Conservation (phyloP, 2,888 invertebrate genomes). For the Meganola albula region DNA sequence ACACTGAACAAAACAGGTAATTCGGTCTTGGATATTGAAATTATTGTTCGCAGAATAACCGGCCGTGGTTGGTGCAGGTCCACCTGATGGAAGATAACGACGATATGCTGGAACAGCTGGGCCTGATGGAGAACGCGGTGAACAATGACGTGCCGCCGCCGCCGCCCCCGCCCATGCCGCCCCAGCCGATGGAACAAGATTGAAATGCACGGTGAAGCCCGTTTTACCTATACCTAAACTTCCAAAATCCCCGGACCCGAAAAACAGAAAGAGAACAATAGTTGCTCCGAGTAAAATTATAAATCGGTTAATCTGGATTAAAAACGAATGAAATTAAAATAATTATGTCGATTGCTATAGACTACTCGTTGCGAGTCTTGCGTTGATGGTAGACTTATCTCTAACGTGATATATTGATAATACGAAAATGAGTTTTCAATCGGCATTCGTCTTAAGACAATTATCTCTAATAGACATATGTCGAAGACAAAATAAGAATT, state of each 20-base stretch:
- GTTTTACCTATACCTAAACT: not conserved
- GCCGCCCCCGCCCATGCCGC: conserved; percentile 84
- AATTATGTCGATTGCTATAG: no score
- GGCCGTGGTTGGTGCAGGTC: conserved; percentile 47
- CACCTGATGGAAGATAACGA: conserved; percentile 71
- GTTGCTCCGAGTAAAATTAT: no score
- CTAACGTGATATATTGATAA: no score
- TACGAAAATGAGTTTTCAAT: no score
- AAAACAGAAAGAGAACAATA: no score
- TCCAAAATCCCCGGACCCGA: conserved; percentile 7
- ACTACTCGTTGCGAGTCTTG: no score
- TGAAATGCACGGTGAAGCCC: conserved; percentile 12
- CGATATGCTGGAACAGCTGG: conserved; percentile 69
- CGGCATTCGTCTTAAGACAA: no score
- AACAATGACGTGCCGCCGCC: conserved; percentile 68
- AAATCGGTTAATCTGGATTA: no score
- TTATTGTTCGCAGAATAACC: conserved; percentile 30
- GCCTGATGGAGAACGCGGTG: conserved; percentile 61
- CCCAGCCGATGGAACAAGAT: conserved; percentile 75
- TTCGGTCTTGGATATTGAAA: conserved; percentile 29
- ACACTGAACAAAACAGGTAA: conserved; percentile 9
- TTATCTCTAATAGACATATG: no score
- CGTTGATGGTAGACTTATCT: no score
- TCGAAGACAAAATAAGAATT: no score
- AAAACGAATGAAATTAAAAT: no score